Conservation (phyloP, 2,797 vertebrate species). For the Coregonus suidteri region DNA sequence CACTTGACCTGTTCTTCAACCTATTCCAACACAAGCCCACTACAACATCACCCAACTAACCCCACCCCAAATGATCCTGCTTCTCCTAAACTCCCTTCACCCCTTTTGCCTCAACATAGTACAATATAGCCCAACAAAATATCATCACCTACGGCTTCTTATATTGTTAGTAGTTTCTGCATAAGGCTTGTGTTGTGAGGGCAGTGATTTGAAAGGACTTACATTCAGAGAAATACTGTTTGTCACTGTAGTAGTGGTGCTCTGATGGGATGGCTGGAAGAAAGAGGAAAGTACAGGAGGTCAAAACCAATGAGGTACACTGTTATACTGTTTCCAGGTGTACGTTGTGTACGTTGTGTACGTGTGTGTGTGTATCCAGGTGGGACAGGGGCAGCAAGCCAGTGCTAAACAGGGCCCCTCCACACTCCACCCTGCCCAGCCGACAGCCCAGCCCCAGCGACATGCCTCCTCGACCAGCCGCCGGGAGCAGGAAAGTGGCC, state of each 20-base stretch:
- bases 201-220: slow-evolving; percentile 53
- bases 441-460: slow-evolving; percentile 59
- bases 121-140: too few species aligned
- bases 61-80: too few species aligned
- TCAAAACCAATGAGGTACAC: background rate
- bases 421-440: slow-evolving; percentile 52
- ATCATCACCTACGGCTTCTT: background rate
- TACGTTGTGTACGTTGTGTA: background rate
- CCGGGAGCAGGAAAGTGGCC: slow-evolving; percentile 73
- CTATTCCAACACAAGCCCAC: background rate
- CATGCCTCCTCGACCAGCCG: slow-evolving; percentile 59
- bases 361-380: background rate
- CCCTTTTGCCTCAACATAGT: too few species aligned
- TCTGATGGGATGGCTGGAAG: slow-evolving; percentile 69
- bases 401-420: slow-evolving; percentile 45
- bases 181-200: background rate
- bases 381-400: slow-evolving; percentile 26
- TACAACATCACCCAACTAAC: too few species aligned
- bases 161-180: background rate
- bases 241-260: slow-evolving; percentile 83
- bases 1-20: background rate
- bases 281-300: slow-evolving; percentile 26
- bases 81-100: too few species aligned
- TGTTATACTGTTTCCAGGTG: background rate
- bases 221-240: slow-evolving; percentile 84